phyloP scores from a whole-genome alignment of 2,113 vertebrate genomes.

The Odontesthes bonariensis region DNA sequence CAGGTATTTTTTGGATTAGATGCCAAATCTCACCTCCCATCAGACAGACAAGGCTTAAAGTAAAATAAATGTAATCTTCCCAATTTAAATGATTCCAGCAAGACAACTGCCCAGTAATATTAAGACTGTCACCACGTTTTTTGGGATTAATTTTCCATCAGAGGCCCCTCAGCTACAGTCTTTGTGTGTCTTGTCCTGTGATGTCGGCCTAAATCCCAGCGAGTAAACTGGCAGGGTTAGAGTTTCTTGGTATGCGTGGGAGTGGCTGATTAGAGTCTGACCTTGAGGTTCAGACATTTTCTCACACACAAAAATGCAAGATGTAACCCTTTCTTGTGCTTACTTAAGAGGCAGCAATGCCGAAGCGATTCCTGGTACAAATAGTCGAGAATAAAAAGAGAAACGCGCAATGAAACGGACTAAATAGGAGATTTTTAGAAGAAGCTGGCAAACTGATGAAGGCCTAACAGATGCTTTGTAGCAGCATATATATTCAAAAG shows the following conservation, averaged over 20 bases:
- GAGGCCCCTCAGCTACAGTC: background rate
- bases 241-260: conserved; percentile 70
- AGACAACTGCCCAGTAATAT: too few species aligned
- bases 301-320: conserved; percentile 56
- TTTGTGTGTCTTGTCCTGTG: conserved; percentile 48
- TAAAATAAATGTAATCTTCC: too few species aligned
- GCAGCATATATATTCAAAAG: conserved; percentile 44
- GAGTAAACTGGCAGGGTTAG: conserved; percentile 42
- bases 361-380: conserved; percentile 18
- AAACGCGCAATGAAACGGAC: background rate
- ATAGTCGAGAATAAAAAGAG: conserved; percentile 11
- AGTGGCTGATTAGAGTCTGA: conserved; percentile 68
- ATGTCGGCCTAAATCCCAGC: conserved; percentile 35
- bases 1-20: background rate
- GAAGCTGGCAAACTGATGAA: conserved; percentile 7
- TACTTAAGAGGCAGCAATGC: background rate
- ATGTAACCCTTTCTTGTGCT: conserved; percentile 27
- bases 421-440: background rate
- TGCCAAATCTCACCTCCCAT: conserved; percentile 33
- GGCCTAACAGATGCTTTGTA: conserved; percentile 28
- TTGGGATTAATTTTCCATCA: too few species aligned
- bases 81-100: background rate
- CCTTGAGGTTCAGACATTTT: conserved; percentile 66
- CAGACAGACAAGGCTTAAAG: too few species aligned
- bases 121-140: too few species aligned